Evolutionary conservation across 2,113 vertebrate genomes (phyloP), one percentile per base, ranked within the genome.

Genomic region (Phrynosoma platyrhinos): DNA sequence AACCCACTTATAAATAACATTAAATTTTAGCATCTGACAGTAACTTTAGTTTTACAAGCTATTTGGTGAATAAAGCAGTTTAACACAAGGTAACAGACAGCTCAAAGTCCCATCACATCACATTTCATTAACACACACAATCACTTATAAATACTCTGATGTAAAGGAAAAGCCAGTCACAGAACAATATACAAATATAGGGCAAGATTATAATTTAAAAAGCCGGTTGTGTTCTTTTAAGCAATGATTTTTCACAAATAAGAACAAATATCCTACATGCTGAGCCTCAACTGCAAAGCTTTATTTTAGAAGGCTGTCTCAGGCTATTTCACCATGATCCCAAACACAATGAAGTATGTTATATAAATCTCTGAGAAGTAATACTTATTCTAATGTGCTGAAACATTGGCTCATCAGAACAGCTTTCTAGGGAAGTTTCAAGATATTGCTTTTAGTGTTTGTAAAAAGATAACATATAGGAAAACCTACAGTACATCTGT

Each of bases 71-170:
- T 94, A 95, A 91, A 32, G 69, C 85, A 88, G 92, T 89, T 91
- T 92, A 95, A 64, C 87, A 91, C 62, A 91, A 93, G 2, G 80
- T 52, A 92, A 95, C 80, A 92, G 80, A 93, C 84, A 92, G 69
- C 93, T 95, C 91, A 93, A 81, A 89, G 92, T 86, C 90, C 88
- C 93, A 91, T 90, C 89, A 95, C 53, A 84, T 88, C 87, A 90
- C 90, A 88, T 94, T 94, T 92, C 53, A 87, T 90, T 94, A 82
- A 92, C 92, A 88, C 90, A 93, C 92, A 94, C 81, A 87, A 94
- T 88, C 88, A 83, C 89, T 92, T 86, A 95, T 58, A 76, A 93
- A 92, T 93, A 89, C 69, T 90, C 55, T 88, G 89, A 72, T 90
- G 87, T 88, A 94, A 95, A 93, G 91, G 55, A 75, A 92, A 95